Evolutionary conservation across 2,888 invertebrate species (phyloP).

Genomic region (Epinotia demarniana): DNA sequence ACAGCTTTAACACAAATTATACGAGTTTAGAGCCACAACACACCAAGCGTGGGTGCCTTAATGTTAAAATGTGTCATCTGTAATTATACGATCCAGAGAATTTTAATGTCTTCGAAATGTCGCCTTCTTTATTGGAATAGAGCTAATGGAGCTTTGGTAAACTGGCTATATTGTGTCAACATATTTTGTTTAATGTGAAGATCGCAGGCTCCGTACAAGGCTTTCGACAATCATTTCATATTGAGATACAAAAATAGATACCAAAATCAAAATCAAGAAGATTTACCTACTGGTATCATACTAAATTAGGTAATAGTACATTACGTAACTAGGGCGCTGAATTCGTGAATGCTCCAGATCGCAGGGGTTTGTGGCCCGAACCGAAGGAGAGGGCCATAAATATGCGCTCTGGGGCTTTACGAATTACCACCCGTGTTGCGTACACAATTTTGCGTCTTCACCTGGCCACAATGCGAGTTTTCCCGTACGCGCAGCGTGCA

Average conservation of each 20-base stretch:
- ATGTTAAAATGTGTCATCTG: constrained; percentile 83
- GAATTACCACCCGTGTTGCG: too few relatives aligned
- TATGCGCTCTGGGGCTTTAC: too few relatives aligned
- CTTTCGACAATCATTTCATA: constrained; percentile 10
- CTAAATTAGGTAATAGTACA: too few relatives aligned
- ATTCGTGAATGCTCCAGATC: too few relatives aligned
- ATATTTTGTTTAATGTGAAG: constrained; percentile 66
- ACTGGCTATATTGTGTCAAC: constrained; percentile 77
- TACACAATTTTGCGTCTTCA: too few relatives aligned
- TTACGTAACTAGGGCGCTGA: too few relatives aligned
- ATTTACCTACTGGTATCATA: too few relatives aligned
- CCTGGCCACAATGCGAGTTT: too few relatives aligned
- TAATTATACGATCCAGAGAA: constrained; percentile 82
- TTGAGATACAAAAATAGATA: neutral
- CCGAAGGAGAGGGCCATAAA: too few relatives aligned
- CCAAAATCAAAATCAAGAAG: too few relatives aligned
- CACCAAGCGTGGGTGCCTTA: constrained; percentile 80
- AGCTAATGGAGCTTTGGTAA: constrained; percentile 66
- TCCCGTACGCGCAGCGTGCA: too few relatives aligned
- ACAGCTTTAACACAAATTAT: constrained; percentile 84
- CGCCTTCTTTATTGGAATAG: constrained; percentile 79
- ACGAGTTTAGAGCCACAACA: constrained; percentile 82
- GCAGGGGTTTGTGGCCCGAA: too few relatives aligned
- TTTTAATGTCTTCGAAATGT: constrained; percentile 82
- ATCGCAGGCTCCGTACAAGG: constrained; percentile 1